Percentiles rank a stretch among this genome's conserved stretches.
Conservation (phyloP, 1,140 invertebrate species). For the Cyclargus thomasi region DNA sequence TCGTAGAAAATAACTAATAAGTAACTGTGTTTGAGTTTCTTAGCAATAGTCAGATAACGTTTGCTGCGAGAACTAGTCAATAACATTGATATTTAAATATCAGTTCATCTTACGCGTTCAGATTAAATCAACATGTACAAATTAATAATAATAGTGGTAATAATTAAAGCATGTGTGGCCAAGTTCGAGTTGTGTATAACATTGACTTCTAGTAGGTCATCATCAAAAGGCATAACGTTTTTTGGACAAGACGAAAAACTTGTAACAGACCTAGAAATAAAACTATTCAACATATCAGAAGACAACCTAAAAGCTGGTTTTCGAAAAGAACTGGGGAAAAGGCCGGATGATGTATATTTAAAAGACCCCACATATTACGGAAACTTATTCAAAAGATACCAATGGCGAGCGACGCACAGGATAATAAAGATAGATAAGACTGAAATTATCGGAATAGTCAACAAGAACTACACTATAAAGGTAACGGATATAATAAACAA, state of each 20-base stretch:
- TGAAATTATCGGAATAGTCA: slow-evolving; percentile 28
- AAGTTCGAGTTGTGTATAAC: slow-evolving; percentile 41
- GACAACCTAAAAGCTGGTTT: slow-evolving; percentile 42
- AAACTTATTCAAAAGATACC: slow-evolving; percentile 39
- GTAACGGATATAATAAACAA: slow-evolving; percentile 39
- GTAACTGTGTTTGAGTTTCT: not conserved
- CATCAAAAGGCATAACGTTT: slow-evolving; percentile 22
- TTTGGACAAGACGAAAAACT: slow-evolving; percentile 38
- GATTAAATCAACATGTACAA: not conserved
- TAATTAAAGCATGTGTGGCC: slow-evolving; percentile 17
- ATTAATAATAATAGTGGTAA: not conserved
- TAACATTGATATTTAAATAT: not conserved
- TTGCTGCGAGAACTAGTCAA: not conserved
- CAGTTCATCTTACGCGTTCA: not conserved
- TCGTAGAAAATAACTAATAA: too few relatives aligned
- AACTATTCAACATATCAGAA: slow-evolving; percentile 44
- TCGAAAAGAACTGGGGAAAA: slow-evolving; percentile 38
- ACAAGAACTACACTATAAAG: slow-evolving; percentile 35
- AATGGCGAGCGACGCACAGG: slow-evolving; percentile 42
- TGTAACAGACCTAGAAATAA: slow-evolving; percentile 39
- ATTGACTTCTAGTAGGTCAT: slow-evolving; percentile 27
- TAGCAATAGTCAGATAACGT: not conserved
- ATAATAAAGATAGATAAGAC: slow-evolving; percentile 31
- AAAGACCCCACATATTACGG: slow-evolving; percentile 45
- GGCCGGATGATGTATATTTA: slow-evolving; percentile 42